A percentile compares a stretch with the other conserved stretches of the same genome.
Evolutionary conservation across 2,113 vertebrate species (phyloP).

Genomic region (Maccullochella peelii): DNA sequence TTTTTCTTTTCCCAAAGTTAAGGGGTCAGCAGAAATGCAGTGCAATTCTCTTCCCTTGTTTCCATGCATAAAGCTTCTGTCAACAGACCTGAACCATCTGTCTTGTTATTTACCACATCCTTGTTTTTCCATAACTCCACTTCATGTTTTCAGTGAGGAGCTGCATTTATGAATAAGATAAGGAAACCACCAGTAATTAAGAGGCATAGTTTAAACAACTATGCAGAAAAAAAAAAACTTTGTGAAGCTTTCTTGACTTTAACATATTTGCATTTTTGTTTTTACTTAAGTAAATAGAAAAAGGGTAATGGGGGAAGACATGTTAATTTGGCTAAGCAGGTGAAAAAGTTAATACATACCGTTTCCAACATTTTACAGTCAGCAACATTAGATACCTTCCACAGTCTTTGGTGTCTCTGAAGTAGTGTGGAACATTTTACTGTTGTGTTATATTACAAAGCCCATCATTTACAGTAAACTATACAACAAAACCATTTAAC

Average conservation of each 20-base stretch:
- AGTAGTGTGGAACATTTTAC: neutral
- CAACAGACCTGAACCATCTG: slow-evolving; percentile 78
- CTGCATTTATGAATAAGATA: slow-evolving; percentile 73
- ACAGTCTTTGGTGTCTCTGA: neutral
- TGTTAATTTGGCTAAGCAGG: slow-evolving; percentile 4
- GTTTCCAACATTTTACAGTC: slow-evolving; percentile 1
- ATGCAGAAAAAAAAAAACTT: slow-evolving; percentile 48
- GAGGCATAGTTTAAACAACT: slow-evolving; percentile 57
- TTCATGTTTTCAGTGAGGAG: slow-evolving; percentile 60
- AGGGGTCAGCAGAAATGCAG: slow-evolving; percentile 78
- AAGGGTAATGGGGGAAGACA: slow-evolving; percentile 13
- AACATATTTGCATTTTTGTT: slow-evolving; percentile 40
- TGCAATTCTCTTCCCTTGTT: slow-evolving; percentile 55
- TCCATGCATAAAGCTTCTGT: slow-evolving; percentile 70
- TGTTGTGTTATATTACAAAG: slow-evolving; percentile 1
- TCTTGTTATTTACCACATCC: slow-evolving; percentile 77
- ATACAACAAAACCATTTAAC: neutral
- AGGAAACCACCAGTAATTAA: slow-evolving; percentile 67
- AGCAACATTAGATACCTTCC: too few species aligned
- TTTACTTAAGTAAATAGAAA: slow-evolving; percentile 12
- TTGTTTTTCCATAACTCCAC: slow-evolving; percentile 56
- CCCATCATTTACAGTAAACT: neutral
- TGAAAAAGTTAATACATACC: neutral
- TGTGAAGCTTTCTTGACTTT: slow-evolving; percentile 39
- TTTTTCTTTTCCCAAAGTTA: slow-evolving; percentile 71